Percentiles rank a stretch among this genome's conserved stretches.
These are phyloP conservation scores for Pipa parva DNA, from an alignment of 2,113 vertebrate genomes.

Conservation along the genomic window DNA sequence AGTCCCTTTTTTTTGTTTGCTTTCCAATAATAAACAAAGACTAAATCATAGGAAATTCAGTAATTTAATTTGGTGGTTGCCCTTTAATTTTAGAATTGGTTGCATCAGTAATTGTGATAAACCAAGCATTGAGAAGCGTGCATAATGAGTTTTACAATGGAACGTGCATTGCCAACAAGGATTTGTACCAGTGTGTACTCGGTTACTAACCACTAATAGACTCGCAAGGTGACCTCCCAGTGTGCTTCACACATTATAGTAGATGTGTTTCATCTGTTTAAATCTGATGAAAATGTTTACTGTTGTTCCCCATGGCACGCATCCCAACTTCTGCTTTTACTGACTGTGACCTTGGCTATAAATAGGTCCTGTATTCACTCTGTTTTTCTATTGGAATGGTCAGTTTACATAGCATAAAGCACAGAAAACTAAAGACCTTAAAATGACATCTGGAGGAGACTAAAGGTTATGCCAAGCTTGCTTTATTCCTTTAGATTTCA, in stretches of 20 bases:
- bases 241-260: slow-evolving; percentile 29
- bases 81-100: not conserved
- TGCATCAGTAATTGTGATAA: not conserved
- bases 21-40: too few relatives aligned
- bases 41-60: not conserved
- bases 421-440: not conserved
- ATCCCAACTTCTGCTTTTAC: slow-evolving; percentile 30
- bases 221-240: slow-evolving; percentile 34
- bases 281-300: slow-evolving; percentile 35
- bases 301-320: slow-evolving; percentile 27
- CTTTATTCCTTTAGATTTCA: too few relatives aligned
- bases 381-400: slow-evolving; percentile 29
- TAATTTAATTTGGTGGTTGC: not conserved
- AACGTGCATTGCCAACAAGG: not conserved
- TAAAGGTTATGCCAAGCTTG: too few relatives aligned
- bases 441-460: too few relatives aligned
- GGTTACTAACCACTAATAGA: slow-evolving; percentile 8
- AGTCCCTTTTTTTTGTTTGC: too few relatives aligned
- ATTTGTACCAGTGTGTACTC: not conserved
- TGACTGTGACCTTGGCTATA: slow-evolving; percentile 29
- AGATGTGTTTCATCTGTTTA: slow-evolving; percentile 37
- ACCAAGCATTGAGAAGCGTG: not conserved
- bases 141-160: not conserved
- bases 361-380: slow-evolving; percentile 35
- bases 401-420: slow-evolving; percentile 13